Evolutionary conservation across 1,140 invertebrate genomes (phyloP), one percentile per base, ranked within the genome.

Genomic region (Saxidomus purpurata): DNA sequence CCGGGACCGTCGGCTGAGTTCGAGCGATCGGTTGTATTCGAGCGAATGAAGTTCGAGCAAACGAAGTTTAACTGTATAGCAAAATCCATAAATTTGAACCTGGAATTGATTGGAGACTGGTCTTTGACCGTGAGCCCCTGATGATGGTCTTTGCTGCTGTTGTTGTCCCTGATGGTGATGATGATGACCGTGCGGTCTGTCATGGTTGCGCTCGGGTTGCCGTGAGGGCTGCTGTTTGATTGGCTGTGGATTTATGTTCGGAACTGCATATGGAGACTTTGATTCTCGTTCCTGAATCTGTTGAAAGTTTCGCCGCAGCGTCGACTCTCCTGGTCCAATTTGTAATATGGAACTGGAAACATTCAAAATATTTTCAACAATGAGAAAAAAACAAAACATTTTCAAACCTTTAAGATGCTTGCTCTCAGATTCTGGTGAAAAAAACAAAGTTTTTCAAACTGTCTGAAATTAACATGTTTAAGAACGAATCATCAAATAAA

Each of bases 201-300:
- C 77, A 74, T 43, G 49, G 49, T 83, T 59, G 25, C 87, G 80
- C 76, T 89, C 59, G 36, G 83, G 88, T 63, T 89, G 87, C n/a
- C 92, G 86, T 74, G 91, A 90, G 36, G 92, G 93, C 34, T 90
- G 91, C 38, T 88, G 92, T 52, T 90, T 90, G 59, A 76, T 74
- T n/a, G 89, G 90, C 13, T 90, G 87, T 15, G 91, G 55, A 84
- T 90, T 80, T 6, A 81, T 52, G 25, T 81, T 88, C 34, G 89
- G 90, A 49, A 69, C 85, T 22, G 84, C 80, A 59, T 91, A 93
- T 67, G 92, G 90, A 86, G 93, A 87, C 61, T 92, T 90, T 43
- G 93, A 90, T 69, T 92, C 96, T 52, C 93, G 91, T 90, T 97
- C 97, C 96, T 99, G 99, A 90, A 99, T 99, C 95, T 99, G 98